Conservation (phyloP, 2,888 invertebrate species). For the Dysmachus trigonus region DNA sequence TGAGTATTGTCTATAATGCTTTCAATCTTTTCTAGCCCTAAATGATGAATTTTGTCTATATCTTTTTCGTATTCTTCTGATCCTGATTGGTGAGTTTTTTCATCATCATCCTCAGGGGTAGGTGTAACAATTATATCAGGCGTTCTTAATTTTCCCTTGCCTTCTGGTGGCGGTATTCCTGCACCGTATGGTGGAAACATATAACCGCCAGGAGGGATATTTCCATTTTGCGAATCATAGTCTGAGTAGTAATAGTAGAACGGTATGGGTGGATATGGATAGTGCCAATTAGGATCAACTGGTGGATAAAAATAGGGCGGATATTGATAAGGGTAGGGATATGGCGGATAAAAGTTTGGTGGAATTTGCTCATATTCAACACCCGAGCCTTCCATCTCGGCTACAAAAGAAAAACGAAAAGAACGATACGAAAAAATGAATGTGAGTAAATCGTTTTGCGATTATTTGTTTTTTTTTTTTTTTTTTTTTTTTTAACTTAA, state of each 20-base stretch:
- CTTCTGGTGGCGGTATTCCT: not conserved
- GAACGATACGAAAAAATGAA: conserved; percentile 30
- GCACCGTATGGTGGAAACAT: not conserved
- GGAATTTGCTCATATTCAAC: conserved; percentile 59
- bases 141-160: conserved; percentile 40
- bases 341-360: conserved; percentile 44
- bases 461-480: not conserved
- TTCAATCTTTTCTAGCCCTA: not conserved
- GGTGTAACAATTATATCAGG: conserved; percentile 62
- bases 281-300: conserved; percentile 54
- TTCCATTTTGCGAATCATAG: conserved; percentile 54
- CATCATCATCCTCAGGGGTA: conserved; percentile 57
- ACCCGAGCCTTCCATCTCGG: conserved; percentile 64
- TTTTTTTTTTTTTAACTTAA: not conserved
- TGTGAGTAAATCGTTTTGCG: conserved; percentile 19
- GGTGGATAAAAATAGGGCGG: conserved; percentile 53
- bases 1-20: not conserved
- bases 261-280: conserved; percentile 53
- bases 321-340: conserved; percentile 57
- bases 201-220: conserved; percentile 3
- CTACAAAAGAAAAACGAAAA: conserved; percentile 55
- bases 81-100: not conserved
- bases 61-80: not conserved
- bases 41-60: not conserved
- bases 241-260: conserved; percentile 58